These are phyloP conservation scores for Anastrepha obliqua DNA, from an alignment of 1,140 invertebrate genomes.

Conservation along the genomic window DNA sequence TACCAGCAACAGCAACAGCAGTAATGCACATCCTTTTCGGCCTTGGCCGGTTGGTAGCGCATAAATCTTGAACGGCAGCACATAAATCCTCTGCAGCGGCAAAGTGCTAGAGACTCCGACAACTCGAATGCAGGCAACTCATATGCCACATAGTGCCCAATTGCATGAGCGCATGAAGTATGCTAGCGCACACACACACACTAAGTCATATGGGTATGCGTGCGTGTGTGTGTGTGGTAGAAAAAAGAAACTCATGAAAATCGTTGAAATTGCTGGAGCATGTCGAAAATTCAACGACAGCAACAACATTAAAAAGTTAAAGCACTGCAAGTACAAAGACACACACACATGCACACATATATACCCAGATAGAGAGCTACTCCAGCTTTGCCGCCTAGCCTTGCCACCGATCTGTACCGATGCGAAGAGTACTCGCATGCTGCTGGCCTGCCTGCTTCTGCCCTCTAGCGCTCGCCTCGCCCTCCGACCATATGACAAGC, in stretches of 20 bases:
- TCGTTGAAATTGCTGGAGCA: slow-evolving; percentile 39
- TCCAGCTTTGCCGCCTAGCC: background rate
- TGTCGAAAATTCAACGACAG: slow-evolving; percentile 49
- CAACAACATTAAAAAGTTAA: slow-evolving; percentile 45
- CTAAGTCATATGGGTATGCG: background rate
- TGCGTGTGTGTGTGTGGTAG: background rate
- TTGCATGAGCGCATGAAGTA: background rate
- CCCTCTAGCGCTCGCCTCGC: background rate
- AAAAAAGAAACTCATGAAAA: slow-evolving; percentile 43
- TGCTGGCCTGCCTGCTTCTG: no score
- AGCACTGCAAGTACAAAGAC: slow-evolving; percentile 11
- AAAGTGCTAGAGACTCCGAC: slow-evolving; percentile 4
- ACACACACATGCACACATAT: background rate
- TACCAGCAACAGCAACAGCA: slow-evolving; percentile 10
- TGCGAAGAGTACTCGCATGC: no score
- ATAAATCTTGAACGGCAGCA: slow-evolving; percentile 51
- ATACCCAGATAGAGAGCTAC: background rate
- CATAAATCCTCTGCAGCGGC: slow-evolving; percentile 41
- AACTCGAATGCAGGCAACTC: slow-evolving; percentile 7
- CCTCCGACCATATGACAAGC: background rate
- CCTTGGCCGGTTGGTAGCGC: slow-evolving; percentile 8
- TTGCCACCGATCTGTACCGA: background rate
- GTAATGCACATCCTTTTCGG: background rate
- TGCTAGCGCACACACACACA: background rate
- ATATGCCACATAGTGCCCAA: background rate